Percentiles rank a stretch among this genome's conserved stretches.
phyloP scores from a whole-genome alignment of 1,140 invertebrate genomes.

The Drosophila burlai region DNA sequence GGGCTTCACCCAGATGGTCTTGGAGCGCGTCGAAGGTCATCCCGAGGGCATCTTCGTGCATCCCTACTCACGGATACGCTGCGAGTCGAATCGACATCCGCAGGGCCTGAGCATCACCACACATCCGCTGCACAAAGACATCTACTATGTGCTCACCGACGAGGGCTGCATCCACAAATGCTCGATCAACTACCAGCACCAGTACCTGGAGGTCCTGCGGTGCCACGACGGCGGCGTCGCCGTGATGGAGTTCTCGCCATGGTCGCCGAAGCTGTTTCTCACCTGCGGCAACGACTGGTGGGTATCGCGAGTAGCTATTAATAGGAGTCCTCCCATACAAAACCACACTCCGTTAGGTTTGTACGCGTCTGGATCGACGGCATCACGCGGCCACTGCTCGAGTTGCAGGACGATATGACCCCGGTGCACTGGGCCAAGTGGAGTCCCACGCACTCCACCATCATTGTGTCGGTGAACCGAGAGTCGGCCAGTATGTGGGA shows the following conservation, averaged over 20 bases:
- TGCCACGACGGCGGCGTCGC: conserved; percentile 93
- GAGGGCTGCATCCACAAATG: conserved; percentile 93
- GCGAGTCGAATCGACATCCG: conserved; percentile 84
- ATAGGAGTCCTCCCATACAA: not conserved
- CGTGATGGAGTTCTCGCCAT: conserved; percentile 91
- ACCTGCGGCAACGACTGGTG: conserved; percentile 94
- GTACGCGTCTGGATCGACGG: conserved; percentile 92
- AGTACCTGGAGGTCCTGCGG: conserved; percentile 89
- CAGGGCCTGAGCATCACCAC: conserved; percentile 88
- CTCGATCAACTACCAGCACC: conserved; percentile 88
- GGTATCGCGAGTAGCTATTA: conserved; percentile 28
- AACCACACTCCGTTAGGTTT: conserved; percentile 67
- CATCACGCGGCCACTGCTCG: conserved; percentile 89
- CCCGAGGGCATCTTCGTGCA: conserved; percentile 86
- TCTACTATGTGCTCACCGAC: conserved; percentile 93
- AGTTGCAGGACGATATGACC: conserved; percentile 86
- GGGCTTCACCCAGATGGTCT: conserved; percentile 87
- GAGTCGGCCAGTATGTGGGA: conserved; percentile 91
- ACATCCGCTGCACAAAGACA: conserved; percentile 88
- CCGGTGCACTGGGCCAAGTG: conserved; percentile 91
- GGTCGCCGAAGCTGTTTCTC: conserved; percentile 90
- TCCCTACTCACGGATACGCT: conserved; percentile 6
- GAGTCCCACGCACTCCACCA: conserved; percentile 92
- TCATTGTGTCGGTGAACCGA: conserved; percentile 91
- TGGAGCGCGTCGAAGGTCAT: conserved; percentile 88